Percentiles rank a stretch among this genome's conserved stretches.
Evolutionary conservation across 2,113 vertebrate genomes (phyloP).

Genomic region (Pterocles orientalis): DNA sequence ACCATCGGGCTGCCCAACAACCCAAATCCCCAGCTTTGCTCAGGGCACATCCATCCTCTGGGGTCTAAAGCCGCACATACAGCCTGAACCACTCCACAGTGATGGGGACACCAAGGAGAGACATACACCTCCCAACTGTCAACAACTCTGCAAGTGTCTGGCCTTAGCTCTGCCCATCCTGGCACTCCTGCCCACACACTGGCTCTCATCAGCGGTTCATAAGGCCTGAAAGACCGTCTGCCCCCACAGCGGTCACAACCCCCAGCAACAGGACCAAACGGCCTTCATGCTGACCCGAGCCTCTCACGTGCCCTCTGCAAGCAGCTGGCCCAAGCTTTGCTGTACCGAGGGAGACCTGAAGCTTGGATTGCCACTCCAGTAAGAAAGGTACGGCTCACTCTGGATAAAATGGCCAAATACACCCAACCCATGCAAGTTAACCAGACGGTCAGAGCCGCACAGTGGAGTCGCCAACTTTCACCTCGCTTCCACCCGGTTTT

Average conservation of each 20-base stretch:
- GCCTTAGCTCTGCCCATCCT: background rate
- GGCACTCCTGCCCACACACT: background rate
- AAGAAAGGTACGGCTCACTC: background rate
- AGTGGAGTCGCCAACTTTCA: background rate
- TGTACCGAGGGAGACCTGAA: background rate
- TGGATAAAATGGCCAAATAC: background rate
- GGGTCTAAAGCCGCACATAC: background rate
- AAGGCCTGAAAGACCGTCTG: background rate
- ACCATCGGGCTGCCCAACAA: fast-evolving
- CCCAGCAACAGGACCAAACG: background rate
- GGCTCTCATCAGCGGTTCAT: fast-evolving
- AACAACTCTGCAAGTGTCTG: background rate
- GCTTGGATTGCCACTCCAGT: fast-evolving
- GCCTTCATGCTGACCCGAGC: background rate
- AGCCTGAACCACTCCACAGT: fast-evolving
- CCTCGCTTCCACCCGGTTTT: background rate
- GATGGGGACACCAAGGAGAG: background rate
- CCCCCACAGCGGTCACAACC: background rate
- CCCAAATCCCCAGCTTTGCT: background rate
- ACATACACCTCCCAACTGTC: fast-evolving
- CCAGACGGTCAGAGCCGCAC: background rate
- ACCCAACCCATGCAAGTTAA: background rate
- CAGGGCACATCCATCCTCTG: fast-evolving
- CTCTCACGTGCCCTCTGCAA: background rate
- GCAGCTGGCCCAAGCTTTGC: background rate